phyloP scores from a whole-genome alignment of 2,113 vertebrate genomes.

The Parotia lawesii region DNA sequence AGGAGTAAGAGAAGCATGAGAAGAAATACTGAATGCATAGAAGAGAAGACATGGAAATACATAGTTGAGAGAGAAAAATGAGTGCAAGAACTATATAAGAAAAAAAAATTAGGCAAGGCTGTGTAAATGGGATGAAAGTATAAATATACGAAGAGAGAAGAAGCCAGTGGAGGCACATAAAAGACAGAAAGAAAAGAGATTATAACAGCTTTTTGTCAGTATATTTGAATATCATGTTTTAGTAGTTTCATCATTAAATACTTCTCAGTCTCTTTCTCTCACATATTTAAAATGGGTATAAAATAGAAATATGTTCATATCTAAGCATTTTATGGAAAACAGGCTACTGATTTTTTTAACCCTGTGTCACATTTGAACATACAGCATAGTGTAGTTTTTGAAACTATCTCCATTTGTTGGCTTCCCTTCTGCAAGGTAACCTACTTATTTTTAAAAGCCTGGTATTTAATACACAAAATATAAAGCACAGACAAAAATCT shows the following conservation, averaged over 20 bases:
- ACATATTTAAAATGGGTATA: not conserved
- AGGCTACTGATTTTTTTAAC: not conserved
- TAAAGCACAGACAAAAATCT: not conserved
- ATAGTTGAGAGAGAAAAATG: not conserved
- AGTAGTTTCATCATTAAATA: not conserved
- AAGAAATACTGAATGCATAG: not conserved
- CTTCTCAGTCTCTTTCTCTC: not conserved
- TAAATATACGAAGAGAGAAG: not conserved
- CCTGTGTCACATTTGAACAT: not conserved
- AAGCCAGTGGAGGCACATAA: not conserved
- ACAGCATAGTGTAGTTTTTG: not conserved
- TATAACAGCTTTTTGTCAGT: slow-evolving; percentile 2
- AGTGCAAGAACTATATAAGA: not conserved
- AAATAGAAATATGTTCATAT: not conserved
- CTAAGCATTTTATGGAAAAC: not conserved
- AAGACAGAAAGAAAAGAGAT: not conserved
- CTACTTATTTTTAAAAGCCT: not conserved
- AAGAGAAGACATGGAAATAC: not conserved
- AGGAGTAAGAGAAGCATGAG: not conserved
- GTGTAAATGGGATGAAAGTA: not conserved
- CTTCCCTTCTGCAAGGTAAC: not conserved
- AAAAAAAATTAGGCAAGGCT: not conserved
- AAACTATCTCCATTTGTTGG: not conserved
- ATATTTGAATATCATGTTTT: slow-evolving; percentile 22
- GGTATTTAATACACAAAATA: not conserved